Conservation (phyloP, 2,888 invertebrate genomes). For the Azorinus chamasolen region DNA sequence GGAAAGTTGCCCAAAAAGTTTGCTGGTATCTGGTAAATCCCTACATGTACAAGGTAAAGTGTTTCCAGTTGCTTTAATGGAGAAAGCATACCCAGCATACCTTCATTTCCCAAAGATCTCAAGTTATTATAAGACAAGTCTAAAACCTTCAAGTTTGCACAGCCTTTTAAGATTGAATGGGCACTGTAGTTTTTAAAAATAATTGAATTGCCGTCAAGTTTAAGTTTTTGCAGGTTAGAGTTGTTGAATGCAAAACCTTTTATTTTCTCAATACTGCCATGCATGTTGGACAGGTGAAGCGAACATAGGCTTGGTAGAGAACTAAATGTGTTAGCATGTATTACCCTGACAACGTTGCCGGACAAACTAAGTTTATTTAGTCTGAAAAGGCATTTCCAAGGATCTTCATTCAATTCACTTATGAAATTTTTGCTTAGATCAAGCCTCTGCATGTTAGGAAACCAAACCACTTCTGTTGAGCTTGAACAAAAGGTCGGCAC, state of each 20-base stretch:
- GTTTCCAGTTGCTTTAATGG: neutral
- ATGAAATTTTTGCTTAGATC: too few relatives aligned
- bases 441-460: too few relatives aligned
- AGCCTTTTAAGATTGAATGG: conserved; percentile 6
- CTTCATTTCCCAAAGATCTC: neutral
- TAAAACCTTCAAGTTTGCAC: conserved; percentile 9
- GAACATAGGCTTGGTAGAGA: conserved; percentile 8
- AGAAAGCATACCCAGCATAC: conserved; percentile 2
- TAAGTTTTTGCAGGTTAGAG: conserved; percentile 11
- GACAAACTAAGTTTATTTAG: too few relatives aligned
- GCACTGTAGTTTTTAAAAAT: conserved; percentile 4
- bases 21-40: conserved; percentile 18
- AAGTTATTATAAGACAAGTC: conserved; percentile 24
- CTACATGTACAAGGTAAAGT: neutral
- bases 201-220: conserved; percentile 12
- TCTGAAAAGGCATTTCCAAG: too few relatives aligned
- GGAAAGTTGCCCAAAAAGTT: neutral
- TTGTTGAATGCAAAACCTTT: conserved; percentile 20
- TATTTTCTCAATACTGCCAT: conserved; percentile 1
- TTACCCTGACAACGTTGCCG: too few relatives aligned
- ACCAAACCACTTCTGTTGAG: too few relatives aligned
- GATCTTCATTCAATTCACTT: too few relatives aligned
- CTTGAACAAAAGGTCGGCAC: too few relatives aligned
- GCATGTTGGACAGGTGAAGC: conserved; percentile 12
- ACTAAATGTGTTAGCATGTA: conserved; percentile 23